phyloP scores from a whole-genome alignment of 2,888 invertebrate species.

The Tetanocera ferruginea region DNA sequence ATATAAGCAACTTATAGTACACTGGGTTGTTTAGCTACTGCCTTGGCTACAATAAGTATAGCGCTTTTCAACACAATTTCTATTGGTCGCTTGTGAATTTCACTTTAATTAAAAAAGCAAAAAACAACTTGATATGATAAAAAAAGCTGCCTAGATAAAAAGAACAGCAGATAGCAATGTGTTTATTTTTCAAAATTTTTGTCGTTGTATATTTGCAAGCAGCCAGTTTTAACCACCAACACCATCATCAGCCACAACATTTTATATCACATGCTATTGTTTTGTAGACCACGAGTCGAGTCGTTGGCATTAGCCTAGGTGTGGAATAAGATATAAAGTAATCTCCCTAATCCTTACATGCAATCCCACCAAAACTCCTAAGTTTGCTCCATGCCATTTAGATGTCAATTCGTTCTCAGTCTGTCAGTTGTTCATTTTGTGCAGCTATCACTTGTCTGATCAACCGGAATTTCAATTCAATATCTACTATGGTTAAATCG shows the following conservation, averaged over 20 bases:
- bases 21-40: neutral
- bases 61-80: constrained; percentile 28
- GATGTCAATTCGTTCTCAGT: neutral
- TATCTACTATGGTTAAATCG: constrained; percentile 20
- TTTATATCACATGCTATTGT: no score
- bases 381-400: neutral
- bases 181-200: neutral
- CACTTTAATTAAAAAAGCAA: constrained; percentile 43
- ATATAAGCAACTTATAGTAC: no score
- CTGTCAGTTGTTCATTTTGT: neutral
- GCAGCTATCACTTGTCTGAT: constrained; percentile 14
- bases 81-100: constrained; percentile 39
- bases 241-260: no score
- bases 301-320: neutral
- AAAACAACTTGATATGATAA: neutral
- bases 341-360: neutral
- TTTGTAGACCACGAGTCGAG: neutral
- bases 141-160: neutral
- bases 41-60: neutral
- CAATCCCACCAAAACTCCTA: neutral
- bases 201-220: neutral
- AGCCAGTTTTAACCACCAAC: neutral
- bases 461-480: constrained; percentile 19
- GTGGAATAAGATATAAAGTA: constrained; percentile 2
- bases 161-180: neutral